phyloP scores from a whole-genome alignment of 2,888 invertebrate genomes.

The Sylvicola cinctus region DNA sequence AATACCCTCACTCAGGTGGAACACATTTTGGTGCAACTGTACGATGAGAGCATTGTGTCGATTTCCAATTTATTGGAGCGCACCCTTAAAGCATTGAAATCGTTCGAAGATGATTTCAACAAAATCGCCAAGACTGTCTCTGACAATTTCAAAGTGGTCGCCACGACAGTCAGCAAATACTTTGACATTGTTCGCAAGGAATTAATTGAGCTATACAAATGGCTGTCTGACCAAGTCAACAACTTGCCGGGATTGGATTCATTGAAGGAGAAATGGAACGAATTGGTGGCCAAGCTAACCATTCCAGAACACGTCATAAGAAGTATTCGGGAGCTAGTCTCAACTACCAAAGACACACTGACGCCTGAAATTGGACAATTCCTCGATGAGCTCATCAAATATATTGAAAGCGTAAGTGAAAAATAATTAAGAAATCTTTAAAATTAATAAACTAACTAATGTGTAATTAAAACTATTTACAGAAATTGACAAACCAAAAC shows the following conservation, averaged over 20 bases:
- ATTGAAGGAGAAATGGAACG: conserved; percentile 25
- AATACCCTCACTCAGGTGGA: conserved; percentile 13
- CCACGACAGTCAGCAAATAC: conserved; percentile 26
- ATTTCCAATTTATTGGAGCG: conserved; percentile 5
- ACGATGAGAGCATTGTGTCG: conserved; percentile 12
- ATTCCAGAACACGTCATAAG: conserved; percentile 34
- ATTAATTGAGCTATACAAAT: conserved; percentile 13
- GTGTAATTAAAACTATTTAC: conserved; percentile 5
- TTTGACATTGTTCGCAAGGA: conserved; percentile 17
- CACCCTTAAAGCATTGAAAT: conserved; percentile 10
- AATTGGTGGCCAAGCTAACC: conserved; percentile 24
- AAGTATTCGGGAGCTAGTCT: conserved; percentile 32
- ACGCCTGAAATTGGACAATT: conserved; percentile 45
- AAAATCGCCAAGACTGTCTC: conserved; percentile 22
- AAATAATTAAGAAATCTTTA: conserved; percentile 3
- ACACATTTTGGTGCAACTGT: conserved; percentile 13
- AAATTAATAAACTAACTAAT: conserved; percentile 2
- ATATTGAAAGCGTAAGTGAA: conserved; percentile 35
- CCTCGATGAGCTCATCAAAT: conserved; percentile 33
- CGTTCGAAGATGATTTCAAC: conserved; percentile 17
- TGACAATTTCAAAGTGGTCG: conserved; percentile 21
- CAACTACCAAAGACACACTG: conserved; percentile 32
- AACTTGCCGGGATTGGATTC: conserved; percentile 31
- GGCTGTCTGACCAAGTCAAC: conserved; percentile 28
- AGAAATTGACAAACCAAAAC: conserved; percentile 36